phyloP scores from a whole-genome alignment of 2,113 vertebrate species.

The Chaetura pelagica region DNA sequence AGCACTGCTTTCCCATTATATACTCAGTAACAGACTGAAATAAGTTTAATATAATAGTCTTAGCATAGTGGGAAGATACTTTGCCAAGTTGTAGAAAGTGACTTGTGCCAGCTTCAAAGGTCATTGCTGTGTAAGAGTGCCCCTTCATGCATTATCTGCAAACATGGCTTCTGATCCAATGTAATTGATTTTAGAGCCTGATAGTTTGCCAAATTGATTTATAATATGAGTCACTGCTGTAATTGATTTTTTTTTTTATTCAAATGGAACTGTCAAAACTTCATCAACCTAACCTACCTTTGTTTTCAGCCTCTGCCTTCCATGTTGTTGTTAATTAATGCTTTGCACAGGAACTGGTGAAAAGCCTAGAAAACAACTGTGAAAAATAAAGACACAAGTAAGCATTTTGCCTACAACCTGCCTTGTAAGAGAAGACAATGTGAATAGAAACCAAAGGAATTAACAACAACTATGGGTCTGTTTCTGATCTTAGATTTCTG shows the following conservation, averaged over 20 bases:
- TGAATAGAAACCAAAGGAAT: background rate
- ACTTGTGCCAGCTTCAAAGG: slow-evolving; percentile 63
- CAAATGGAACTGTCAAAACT: slow-evolving; percentile 23
- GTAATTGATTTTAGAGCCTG: slow-evolving; percentile 71
- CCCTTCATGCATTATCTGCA: slow-evolving; percentile 35
- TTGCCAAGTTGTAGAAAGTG: slow-evolving; percentile 43
- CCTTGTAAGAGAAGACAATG: background rate
- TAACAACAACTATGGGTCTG: background rate
- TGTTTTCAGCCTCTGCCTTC: background rate
- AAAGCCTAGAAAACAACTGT: background rate
- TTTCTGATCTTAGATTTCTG: background rate
- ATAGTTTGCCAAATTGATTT: slow-evolving; percentile 68
- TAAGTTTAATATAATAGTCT: slow-evolving; percentile 57
- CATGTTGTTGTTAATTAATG: background rate
- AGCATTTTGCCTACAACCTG: background rate
- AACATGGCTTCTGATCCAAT: slow-evolving; percentile 48
- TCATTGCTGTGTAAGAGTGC: slow-evolving; percentile 31
- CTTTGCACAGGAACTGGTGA: background rate
- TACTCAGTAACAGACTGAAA: slow-evolving; percentile 26
- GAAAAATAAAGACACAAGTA: background rate
- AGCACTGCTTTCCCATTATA: background rate
- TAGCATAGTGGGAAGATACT: slow-evolving; percentile 7
- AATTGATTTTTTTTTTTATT: slow-evolving; percentile 30
- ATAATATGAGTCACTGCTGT: slow-evolving; percentile 54
- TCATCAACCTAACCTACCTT: background rate